Evolutionary conservation across 1,140 invertebrate species (phyloP), one percentile per base, ranked within the genome.

Genomic region (Drosophila hydei): DNA sequence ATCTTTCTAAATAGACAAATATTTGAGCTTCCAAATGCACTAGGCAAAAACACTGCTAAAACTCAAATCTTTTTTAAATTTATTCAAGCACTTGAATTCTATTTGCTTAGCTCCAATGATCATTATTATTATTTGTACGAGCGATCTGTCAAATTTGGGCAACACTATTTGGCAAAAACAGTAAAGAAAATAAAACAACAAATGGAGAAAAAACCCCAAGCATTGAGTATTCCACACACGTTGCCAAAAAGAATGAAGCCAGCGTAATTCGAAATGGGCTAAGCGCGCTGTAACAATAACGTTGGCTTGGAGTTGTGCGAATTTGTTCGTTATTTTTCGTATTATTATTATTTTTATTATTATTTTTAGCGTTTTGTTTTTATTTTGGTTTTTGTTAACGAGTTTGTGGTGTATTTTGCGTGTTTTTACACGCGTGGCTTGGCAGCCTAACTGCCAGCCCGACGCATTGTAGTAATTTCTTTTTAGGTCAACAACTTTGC

Each of bases 401-500:
- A 45, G 56, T 47, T 61, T 51, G 50, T 18, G 36, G 58, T 30
- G 67, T 48, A 40, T 55, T 75, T 74, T 64, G 63, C 42, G 79
- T 45, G 51, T 60, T 60, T 84, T 84, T 84, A 70, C 56, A 84
- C 77, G 73, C 79, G 47, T 50, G 52, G 79, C 64, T 78, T 61
- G 47, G 55, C 72, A 62, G 48, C 61, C 55, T 75, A 70, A 63
- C 48, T 55, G 67, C 18, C 63, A 42, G 47, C 70, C 69, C 72
- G 55, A 52, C 61, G 67, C 75, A 42, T 55, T 61, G 71, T 70
- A 73, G 71, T 85, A 72, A 70, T 73, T 76, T 77, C 45, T 85
- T 85, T 85, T 80, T 85, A 59, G 80, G 80, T 80, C 64, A 72
- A 69, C 59, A 71, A 71, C 73, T 85, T 85, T 85, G 80, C 80